Conservation (phyloP, 2,888 invertebrate species). For the Julus scanicus region DNA sequence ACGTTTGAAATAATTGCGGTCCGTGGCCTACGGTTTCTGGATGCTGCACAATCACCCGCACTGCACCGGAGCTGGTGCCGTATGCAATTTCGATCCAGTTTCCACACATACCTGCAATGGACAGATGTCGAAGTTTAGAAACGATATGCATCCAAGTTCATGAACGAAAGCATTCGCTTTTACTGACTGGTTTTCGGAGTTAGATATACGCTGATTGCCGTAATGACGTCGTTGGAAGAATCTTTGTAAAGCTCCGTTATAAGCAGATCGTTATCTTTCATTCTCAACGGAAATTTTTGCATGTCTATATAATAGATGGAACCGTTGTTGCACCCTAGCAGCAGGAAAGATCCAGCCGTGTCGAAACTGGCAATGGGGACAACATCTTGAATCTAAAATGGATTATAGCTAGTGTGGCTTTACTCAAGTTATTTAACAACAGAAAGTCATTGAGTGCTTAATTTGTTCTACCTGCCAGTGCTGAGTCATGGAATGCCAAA, state of each 20-base stretch:
- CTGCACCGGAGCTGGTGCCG: slow-evolving; percentile 94
- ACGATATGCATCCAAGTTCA: slow-evolving; percentile 78
- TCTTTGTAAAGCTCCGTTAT: slow-evolving; percentile 95
- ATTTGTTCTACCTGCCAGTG: slow-evolving; percentile 82
- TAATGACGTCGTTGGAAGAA: slow-evolving; percentile 93
- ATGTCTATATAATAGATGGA: slow-evolving; percentile 99
- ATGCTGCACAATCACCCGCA: slow-evolving; percentile 97
- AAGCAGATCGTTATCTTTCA: slow-evolving; percentile 98
- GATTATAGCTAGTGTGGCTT: not conserved
- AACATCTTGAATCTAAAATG: slow-evolving; percentile 82
- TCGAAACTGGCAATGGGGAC: slow-evolving; percentile 96
- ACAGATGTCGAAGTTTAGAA: not conserved
- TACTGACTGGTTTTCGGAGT: slow-evolving; percentile 98
- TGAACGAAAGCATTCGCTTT: slow-evolving; percentile 49
- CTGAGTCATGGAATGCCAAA: slow-evolving; percentile 99
- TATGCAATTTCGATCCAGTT: slow-evolving; percentile 99
- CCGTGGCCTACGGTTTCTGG: slow-evolving; percentile 99
- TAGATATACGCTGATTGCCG: slow-evolving; percentile 96
- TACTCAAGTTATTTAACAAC: not conserved
- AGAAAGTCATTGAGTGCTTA: not conserved
- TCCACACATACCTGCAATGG: slow-evolving; percentile 83
- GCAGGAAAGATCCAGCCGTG: slow-evolving; percentile 93
- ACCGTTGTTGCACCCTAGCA: slow-evolving; percentile 95
- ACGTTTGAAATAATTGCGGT: slow-evolving; percentile 97
- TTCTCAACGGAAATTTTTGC: slow-evolving; percentile 98